Conservation (phyloP, 2,888 invertebrate species). For the Drosophila robusta region DNA sequence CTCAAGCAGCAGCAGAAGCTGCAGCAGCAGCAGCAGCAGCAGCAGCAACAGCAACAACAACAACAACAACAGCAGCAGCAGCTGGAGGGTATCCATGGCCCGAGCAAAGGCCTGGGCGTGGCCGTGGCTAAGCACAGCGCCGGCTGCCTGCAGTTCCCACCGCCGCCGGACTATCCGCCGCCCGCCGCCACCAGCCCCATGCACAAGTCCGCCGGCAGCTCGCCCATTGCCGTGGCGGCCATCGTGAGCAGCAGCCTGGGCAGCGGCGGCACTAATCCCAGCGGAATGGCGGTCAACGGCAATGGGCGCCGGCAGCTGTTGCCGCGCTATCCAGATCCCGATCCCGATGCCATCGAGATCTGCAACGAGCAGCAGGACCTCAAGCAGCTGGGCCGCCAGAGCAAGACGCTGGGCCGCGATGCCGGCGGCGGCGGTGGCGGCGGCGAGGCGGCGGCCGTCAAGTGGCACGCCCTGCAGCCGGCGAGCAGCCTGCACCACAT, state of each 20-base stretch:
- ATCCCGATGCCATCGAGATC: conserved; percentile 84
- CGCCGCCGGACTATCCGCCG: conserved; percentile 89
- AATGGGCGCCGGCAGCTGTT: conserved; percentile 72
- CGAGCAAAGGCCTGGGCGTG: conserved; percentile 20
- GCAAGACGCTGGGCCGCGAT: conserved; percentile 60
- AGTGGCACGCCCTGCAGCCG: conserved; percentile 62
- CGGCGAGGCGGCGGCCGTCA: conserved; percentile 31
- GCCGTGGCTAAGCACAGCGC: conserved; percentile 61
- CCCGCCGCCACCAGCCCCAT: conserved; percentile 43
- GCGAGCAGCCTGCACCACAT: conserved; percentile 62
- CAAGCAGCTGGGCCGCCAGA: conserved; percentile 56
- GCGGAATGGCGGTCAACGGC: conserved; percentile 22
- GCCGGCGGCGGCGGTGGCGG: conserved; percentile 25
- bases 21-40: conserved; percentile 48
- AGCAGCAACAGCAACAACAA: conserved; percentile 43
- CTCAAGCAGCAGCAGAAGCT: conserved; percentile 58
- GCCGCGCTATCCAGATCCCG: conserved; percentile 82
- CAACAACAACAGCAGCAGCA: conserved; percentile 41
- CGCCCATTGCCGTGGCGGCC: conserved; percentile 40
- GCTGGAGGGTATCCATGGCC: conserved; percentile 52
- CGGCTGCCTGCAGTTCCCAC: conserved; percentile 87
- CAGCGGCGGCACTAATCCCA: background rate
- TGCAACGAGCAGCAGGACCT: conserved; percentile 82
- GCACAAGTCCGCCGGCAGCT: conserved; percentile 37
- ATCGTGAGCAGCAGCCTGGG: conserved; percentile 34